Percentiles rank a stretch among this genome's conserved stretches.
These are phyloP conservation scores for Felis chaus DNA, from an alignment of 2,113 vertebrate species.

Conservation along the genomic window DNA sequence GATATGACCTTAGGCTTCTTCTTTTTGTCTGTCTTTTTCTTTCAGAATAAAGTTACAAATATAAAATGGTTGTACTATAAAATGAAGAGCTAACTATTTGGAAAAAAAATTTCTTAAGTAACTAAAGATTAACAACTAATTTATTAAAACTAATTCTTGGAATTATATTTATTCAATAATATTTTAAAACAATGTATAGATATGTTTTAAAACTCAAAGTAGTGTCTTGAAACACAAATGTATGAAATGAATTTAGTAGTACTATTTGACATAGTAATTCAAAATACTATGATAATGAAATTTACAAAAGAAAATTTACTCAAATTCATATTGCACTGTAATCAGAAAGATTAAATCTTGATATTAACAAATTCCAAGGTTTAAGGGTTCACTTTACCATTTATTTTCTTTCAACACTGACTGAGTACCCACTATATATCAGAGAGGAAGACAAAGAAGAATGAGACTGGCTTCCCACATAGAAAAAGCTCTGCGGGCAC, in stretches of 20 bases:
- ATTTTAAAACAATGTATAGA: neutral
- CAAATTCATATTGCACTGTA: neutral
- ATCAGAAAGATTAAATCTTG: neutral
- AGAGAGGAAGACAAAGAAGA: neutral
- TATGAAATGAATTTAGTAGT: neutral
- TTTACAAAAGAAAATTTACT: neutral
- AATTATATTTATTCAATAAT: neutral
- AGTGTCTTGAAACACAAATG: neutral
- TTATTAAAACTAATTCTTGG: neutral
- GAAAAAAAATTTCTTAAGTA: neutral
- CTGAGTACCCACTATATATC: neutral
- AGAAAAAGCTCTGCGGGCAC: neutral
- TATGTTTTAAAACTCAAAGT: neutral
- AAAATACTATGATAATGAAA: neutral
- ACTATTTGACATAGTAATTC: neutral
- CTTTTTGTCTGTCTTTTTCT: neutral
- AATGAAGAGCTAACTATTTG: neutral
- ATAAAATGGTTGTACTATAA: neutral
- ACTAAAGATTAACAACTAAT: neutral
- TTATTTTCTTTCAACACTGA: neutral
- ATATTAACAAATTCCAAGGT: neutral
- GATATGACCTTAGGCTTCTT: neutral
- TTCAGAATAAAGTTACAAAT: constrained; percentile 12
- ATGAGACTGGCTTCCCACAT: neutral
- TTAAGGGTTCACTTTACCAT: neutral